Evolutionary conservation across 2,113 vertebrate genomes (phyloP).

Genomic region (Chiloscyllium plagiosum): DNA sequence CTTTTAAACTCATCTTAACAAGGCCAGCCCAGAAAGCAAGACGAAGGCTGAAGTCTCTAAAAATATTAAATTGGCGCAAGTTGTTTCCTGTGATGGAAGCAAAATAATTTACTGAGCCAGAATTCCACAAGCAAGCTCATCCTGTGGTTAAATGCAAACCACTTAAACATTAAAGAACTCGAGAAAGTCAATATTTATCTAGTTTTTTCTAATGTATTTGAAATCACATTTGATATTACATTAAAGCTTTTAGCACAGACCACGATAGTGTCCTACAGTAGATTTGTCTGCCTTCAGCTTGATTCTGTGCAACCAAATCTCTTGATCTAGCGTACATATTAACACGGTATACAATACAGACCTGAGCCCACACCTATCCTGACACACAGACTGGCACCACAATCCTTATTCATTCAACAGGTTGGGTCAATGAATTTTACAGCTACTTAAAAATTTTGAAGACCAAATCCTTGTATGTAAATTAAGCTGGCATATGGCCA

Average conservation of each 20-base stretch:
- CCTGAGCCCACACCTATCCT: not conserved
- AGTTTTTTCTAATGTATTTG: not conserved
- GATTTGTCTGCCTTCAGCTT: not conserved
- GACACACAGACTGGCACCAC: not conserved
- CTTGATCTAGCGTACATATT: not conserved
- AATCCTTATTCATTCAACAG: not conserved
- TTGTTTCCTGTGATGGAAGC: not conserved
- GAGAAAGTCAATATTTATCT: not conserved
- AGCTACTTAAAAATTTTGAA: not conserved
- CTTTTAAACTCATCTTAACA: not conserved
- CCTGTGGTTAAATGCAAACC: conserved; percentile 14
- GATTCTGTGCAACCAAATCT: not conserved
- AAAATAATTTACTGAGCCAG: not conserved
- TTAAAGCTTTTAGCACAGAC: not conserved
- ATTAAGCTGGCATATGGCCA: not conserved
- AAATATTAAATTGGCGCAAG: not conserved
- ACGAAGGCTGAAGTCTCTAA: not conserved
- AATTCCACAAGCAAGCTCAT: conserved; percentile 2
- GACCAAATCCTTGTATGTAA: not conserved
- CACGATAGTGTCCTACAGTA: not conserved
- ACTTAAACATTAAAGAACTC: not conserved
- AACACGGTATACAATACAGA: not conserved
- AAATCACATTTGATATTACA: conserved; percentile 16
- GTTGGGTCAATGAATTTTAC: not conserved
- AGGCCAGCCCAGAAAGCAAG: not conserved